Base-by-base conservation (phyloP, 2,888 invertebrate species). In the Andricus quercusramuli region DNA sequence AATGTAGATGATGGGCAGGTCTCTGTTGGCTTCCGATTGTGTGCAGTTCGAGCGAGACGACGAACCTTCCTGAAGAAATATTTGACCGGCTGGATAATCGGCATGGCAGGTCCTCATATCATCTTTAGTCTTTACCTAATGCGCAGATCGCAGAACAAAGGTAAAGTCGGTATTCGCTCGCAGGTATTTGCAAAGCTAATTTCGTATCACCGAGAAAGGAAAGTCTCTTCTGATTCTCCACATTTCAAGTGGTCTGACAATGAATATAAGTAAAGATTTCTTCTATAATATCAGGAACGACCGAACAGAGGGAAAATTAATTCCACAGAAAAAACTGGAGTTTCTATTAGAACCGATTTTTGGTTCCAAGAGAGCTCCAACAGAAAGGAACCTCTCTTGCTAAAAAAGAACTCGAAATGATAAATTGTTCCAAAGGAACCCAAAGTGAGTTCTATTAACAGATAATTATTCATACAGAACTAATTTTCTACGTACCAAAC, bases 141-240 rank as follows among this genome's bases (percentile, higher is more conserved):
- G 77, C 77, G 25, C 64, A 64, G 77, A 77, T 77, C 65, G 8
- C 44, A 25, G 77, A 64, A 77, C 44, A 64, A 77, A 77, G 25
- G 25, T 47, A n/a, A 32, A 74, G 62, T 79, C 74, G 37, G 29
- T 47, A 32, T 51, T 37, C n/a, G 29, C 62, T 62, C 41, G 74
- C 70, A 56, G 56, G n/a, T 56, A 41, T 79, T 79, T 79, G 66
- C 56, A 32, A 79, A 67, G 74, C 62, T 59, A 74, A 74, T 79
- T 79, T 70, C 25, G 62, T 25, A 41, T n/a, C 68, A 32, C 25
- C 51, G 51, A 51, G 47, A 32, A 20, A 32, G 29, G 51, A 70
- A 70, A 32, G 29, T 9, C 25, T 51, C 29, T 47, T 20, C 47
- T 47, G 44, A 70, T 70, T 70, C 15, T 70, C 25, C 9, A 70